These are phyloP conservation scores for Heliconius nattereri DNA, from an alignment of 1,140 invertebrate species.

Conservation along the genomic window DNA sequence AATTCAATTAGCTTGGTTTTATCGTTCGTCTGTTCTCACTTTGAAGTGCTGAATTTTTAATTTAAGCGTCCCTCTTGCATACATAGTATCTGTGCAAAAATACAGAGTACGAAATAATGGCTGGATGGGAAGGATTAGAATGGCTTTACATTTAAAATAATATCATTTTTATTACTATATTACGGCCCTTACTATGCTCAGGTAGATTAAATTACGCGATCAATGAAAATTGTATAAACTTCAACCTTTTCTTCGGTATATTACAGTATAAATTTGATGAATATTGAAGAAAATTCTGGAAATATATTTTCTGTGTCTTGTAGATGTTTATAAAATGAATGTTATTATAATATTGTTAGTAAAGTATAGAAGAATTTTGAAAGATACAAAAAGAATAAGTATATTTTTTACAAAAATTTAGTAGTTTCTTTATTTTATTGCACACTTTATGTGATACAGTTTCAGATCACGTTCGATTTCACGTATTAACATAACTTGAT, in stretches of 20 bases:
- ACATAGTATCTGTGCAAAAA: slow-evolving; percentile 7
- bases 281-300: background rate
- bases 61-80: slow-evolving; percentile 13
- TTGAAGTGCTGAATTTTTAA: slow-evolving; percentile 28
- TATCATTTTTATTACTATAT: slow-evolving; percentile 2
- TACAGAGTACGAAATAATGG: background rate
- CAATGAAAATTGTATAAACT: slow-evolving; percentile 8
- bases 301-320: background rate
- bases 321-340: too few species aligned
- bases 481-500: slow-evolving; percentile 4
- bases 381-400: too few species aligned
- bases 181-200: background rate
- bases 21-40: slow-evolving; percentile 27
- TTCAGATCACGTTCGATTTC: background rate
- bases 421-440: background rate
- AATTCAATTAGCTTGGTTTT: slow-evolving; percentile 27
- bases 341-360: too few species aligned
- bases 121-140: background rate
- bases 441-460: background rate
- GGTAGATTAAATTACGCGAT: background rate
- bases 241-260: background rate
- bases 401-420: background rate
- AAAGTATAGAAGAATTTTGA: too few species aligned
- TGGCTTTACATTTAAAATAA: background rate
- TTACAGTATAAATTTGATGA: background rate